These are phyloP conservation scores for Phoeniculus purpureus DNA, from an alignment of 2,797 vertebrate species.

Conservation along the genomic window DNA sequence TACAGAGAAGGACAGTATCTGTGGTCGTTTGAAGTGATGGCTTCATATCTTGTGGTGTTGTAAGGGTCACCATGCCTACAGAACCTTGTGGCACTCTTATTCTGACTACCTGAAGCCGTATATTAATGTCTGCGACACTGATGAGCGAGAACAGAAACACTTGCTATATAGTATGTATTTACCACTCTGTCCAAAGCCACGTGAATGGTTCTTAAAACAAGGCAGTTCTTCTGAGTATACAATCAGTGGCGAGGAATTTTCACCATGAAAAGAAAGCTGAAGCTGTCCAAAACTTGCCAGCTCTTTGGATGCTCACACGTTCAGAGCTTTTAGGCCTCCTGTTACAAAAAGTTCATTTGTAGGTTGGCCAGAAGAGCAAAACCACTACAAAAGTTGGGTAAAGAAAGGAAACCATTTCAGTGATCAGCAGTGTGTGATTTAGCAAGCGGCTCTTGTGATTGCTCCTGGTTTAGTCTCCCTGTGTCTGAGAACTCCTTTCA, in stretches of 20 bases:
- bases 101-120: neutral
- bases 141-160: neutral
- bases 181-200: neutral
- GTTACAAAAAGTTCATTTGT: conserved; percentile 63
- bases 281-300: neutral
- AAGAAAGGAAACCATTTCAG: conserved; percentile 45
- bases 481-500: conserved; percentile 18
- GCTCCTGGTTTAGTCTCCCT: conserved; percentile 28
- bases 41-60: neutral
- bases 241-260: neutral
- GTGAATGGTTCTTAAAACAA: neutral
- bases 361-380: conserved; percentile 52
- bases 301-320: conserved; percentile 1
- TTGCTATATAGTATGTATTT: neutral
- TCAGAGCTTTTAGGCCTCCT: conserved; percentile 42
- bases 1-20: neutral
- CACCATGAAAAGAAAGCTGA: conserved; percentile 10
- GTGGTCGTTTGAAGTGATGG: neutral
- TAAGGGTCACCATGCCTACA: neutral
- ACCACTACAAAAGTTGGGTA: conserved; percentile 45
- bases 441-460: conserved; percentile 61
- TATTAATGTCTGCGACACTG: neutral
- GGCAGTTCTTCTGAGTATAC: neutral
- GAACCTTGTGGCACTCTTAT: neutral
- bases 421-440: conserved; percentile 60